These are phyloP conservation scores for Zonitis immaculata DNA, from an alignment of 2,888 invertebrate genomes.

Conservation along the genomic window DNA sequence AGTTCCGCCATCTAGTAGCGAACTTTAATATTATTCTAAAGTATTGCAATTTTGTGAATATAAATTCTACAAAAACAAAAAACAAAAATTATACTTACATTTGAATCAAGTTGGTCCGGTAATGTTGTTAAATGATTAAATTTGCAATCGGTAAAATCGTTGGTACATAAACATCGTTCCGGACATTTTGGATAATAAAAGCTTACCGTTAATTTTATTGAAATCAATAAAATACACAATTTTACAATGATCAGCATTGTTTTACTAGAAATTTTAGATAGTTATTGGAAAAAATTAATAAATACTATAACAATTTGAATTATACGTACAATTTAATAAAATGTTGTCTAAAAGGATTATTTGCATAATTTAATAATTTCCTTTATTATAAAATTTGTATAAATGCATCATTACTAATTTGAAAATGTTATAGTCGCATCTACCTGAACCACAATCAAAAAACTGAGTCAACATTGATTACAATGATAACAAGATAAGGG, in stretches of 20 bases:
- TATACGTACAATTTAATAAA: neutral
- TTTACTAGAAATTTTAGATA: neutral
- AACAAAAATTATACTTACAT: slow-evolving; percentile 24
- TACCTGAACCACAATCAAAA: slow-evolving; percentile 21
- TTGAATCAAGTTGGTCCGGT: slow-evolving; percentile 25
- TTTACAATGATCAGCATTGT: slow-evolving; percentile 9
- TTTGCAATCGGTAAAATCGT: slow-evolving; percentile 25
- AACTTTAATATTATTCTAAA: neutral
- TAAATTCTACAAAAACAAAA: neutral
- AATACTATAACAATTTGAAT: neutral
- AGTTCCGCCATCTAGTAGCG: slow-evolving; percentile 13
- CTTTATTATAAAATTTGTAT: slow-evolving; percentile 4
- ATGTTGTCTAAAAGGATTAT: neutral
- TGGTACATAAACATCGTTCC: slow-evolving; percentile 25
- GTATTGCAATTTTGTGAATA: neutral
- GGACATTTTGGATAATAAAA: slow-evolving; percentile 20
- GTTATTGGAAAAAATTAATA: neutral
- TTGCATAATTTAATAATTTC: slow-evolving; percentile 3
- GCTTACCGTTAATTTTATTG: slow-evolving; percentile 1
- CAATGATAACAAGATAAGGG: slow-evolving; percentile 24
- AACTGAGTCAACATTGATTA: slow-evolving; percentile 34
- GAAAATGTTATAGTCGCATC: neutral
- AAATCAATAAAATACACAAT: slow-evolving; percentile 5
- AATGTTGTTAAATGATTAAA: slow-evolving; percentile 22
- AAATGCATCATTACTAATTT: slow-evolving; percentile 9